Evolutionary conservation across 2,888 invertebrate genomes (phyloP).

Genomic region (Drosophila robusta): DNA sequence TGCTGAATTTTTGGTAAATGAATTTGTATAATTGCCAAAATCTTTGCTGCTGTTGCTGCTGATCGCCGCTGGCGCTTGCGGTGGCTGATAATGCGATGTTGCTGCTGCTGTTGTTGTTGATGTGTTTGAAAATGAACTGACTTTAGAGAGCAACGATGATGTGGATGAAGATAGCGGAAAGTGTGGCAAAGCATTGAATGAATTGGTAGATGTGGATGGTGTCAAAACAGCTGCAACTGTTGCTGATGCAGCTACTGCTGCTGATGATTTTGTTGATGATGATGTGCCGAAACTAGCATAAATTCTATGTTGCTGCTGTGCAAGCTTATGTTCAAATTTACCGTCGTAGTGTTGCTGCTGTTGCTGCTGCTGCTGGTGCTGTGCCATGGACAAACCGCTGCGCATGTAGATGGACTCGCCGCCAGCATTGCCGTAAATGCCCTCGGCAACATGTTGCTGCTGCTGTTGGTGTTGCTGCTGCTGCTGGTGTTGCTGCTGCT

Average conservation of each 20-base stretch:
- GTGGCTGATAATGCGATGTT: constrained; percentile 72
- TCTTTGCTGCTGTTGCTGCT: constrained; percentile 56
- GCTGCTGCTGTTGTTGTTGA: constrained; percentile 61
- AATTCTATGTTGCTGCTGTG: constrained; percentile 82
- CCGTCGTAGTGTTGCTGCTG: constrained; percentile 84
- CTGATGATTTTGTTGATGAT: constrained; percentile 59
- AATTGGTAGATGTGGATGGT: constrained; percentile 57
- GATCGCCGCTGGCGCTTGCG: constrained; percentile 62
- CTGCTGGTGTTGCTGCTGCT: constrained; percentile 74
- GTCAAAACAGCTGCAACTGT: constrained; percentile 57
- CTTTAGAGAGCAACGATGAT: constrained; percentile 83
- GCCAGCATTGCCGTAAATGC: constrained; percentile 78
- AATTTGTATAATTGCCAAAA: constrained; percentile 75
- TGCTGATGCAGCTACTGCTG: constrained; percentile 82
- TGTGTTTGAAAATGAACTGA: constrained; percentile 79
- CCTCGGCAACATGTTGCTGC: constrained; percentile 70
- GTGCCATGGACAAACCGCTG: constrained; percentile 67
- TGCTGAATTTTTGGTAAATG: constrained; percentile 81
- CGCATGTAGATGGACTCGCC: constrained; percentile 69
- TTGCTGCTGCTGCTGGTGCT: constrained; percentile 69
- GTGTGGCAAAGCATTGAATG: constrained; percentile 83
- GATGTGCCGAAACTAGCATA: constrained; percentile 84
- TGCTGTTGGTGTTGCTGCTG: constrained; percentile 66
- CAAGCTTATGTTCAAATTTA: constrained; percentile 82
- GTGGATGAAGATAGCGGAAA: constrained; percentile 84